Conservation (phyloP, 92 coral and sea anemone genomes). For the Palythoa grandis region DNA sequence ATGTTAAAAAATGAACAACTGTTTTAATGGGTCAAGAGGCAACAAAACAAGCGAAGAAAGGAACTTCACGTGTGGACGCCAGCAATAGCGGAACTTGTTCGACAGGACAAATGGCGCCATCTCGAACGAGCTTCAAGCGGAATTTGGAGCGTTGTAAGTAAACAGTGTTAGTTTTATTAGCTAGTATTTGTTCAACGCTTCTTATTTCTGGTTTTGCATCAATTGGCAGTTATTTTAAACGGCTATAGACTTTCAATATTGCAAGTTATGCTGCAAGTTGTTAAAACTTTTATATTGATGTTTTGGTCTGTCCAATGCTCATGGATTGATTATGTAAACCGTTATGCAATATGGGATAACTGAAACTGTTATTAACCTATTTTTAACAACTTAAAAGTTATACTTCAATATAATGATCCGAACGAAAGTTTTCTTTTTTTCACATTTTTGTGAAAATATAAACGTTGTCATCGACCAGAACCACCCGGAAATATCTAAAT, state of each 20-base stretch:
- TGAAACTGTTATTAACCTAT: not conserved
- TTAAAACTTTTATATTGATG: not conserved
- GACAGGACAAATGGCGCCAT: slow-evolving; percentile 24
- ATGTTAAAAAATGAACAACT: not conserved
- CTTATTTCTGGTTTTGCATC: not conserved
- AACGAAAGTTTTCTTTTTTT: not conserved
- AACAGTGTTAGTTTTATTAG: not conserved
- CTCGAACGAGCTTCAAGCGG: slow-evolving; percentile 27
- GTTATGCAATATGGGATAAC: not conserved
- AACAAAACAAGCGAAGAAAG: slow-evolving; percentile 39
- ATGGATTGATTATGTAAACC: not conserved
- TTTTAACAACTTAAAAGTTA: not conserved
- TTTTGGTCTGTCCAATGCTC: not conserved
- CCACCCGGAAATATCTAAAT: too few species aligned
- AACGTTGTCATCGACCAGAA: not conserved
- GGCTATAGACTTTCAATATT: not conserved
- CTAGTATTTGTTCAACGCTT: not conserved
- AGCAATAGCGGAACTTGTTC: not conserved
- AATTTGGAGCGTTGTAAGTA: slow-evolving; percentile 44
- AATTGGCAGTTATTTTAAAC: not conserved
- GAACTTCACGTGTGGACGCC: slow-evolving; percentile 26
- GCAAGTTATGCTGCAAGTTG: not conserved
- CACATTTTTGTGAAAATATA: not conserved
- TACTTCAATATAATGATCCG: not conserved
- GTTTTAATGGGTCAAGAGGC: slow-evolving; percentile 39